A percentile compares a stretch with the other conserved stretches of the same genome.
Evolutionary conservation across 2,797 vertebrate species (phyloP).

Genomic region (Streptopelia turtur): DNA sequence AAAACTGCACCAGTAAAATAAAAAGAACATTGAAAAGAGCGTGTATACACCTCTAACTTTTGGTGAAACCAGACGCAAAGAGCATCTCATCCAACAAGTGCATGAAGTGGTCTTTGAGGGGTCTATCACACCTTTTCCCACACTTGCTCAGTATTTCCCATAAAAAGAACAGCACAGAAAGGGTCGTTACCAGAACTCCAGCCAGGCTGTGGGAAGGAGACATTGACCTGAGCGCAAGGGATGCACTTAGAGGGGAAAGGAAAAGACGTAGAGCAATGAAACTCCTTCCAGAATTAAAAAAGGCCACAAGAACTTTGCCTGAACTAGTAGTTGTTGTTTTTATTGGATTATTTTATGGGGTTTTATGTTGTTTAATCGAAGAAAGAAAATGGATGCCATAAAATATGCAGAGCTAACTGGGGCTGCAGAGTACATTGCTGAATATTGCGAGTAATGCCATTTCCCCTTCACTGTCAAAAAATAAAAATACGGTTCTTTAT

Average conservation of each 20-base stretch:
- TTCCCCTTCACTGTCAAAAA: conserved; percentile 67
- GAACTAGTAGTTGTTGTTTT: conserved; percentile 58
- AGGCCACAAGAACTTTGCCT: conserved; percentile 41
- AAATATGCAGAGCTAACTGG: conserved; percentile 59
- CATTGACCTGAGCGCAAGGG: not conserved
- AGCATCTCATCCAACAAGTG: not conserved
- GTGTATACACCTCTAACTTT: not conserved
- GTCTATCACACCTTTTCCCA: not conserved
- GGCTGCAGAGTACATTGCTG: conserved; percentile 47
- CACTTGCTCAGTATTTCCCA: not conserved
- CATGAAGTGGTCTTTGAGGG: not conserved
- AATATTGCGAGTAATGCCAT: conserved; percentile 51
- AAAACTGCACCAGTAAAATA: not conserved
- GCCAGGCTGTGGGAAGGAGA: not conserved
- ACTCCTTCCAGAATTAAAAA: conserved; percentile 39
- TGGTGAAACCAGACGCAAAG: not conserved
- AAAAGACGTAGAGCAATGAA: not conserved
- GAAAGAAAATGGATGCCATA: conserved; percentile 65
- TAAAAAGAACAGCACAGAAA: no score
- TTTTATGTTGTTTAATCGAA: conserved; percentile 69
- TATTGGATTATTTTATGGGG: conserved; percentile 63
- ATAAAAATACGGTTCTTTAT: conserved; percentile 59
- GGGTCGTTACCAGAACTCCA: not conserved
- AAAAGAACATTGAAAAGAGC: not conserved
- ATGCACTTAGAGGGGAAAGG: not conserved